Evolutionary conservation across 2,797 vertebrate genomes (phyloP).

Genomic region (Eulemur rubriventer): DNA sequence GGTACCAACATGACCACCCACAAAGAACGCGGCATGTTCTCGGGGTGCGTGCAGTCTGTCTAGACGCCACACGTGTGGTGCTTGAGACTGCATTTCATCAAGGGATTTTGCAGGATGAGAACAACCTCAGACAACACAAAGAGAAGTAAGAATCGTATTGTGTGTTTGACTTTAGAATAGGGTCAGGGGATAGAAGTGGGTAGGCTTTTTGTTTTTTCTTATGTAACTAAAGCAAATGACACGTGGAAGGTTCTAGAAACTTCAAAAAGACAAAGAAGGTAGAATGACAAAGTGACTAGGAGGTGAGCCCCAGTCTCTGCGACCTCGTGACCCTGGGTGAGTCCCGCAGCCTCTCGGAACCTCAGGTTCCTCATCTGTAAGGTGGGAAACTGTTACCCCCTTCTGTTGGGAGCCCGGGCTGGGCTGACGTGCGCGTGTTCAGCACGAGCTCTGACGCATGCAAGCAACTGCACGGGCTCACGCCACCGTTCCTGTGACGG

Average conservation of each 20-base stretch:
- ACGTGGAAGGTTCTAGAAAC: background rate
- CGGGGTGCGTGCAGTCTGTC: background rate
- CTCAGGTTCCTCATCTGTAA: background rate
- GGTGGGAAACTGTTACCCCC: background rate
- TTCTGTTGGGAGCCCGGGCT: too few relatives aligned
- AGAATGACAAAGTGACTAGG: rapidly evolving
- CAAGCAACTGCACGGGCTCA: rapidly evolving
- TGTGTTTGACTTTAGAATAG: background rate
- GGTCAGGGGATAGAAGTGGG: background rate
- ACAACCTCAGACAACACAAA: background rate
- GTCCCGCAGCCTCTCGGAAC: rapidly evolving
- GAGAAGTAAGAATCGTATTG: background rate
- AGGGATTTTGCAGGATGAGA: background rate
- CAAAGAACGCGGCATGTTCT: rapidly evolving
- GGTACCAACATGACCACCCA: rapidly evolving
- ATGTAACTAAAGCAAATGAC: rapidly evolving
- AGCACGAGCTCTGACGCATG: rapidly evolving
- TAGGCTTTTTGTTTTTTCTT: too few relatives aligned
- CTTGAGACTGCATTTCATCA: rapidly evolving
- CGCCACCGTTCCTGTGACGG: rapidly evolving
- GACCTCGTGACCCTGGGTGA: rapidly evolving
- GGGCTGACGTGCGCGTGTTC: rapidly evolving
- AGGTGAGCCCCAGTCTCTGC: background rate
- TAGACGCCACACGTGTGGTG: background rate
- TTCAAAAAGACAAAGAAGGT: background rate